Base-by-base conservation (phyloP, 2,888 invertebrate species). In the Crepidodera aurea region DNA sequence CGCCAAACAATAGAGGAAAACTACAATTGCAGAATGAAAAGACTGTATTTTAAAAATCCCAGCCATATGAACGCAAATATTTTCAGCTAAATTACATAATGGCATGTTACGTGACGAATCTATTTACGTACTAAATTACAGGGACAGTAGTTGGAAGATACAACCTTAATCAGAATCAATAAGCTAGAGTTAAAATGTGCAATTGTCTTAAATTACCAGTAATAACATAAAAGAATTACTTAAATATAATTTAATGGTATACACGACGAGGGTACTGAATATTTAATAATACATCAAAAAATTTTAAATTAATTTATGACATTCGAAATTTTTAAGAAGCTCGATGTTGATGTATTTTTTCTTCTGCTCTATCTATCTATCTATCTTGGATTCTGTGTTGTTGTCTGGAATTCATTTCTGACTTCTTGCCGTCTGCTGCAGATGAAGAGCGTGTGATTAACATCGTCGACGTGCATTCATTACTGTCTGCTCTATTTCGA, bases 21-120 rank as follows among this genome's bases (percentile, higher is more conserved):
- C 63, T 67, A 54, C 64, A 57, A 60, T 63, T 65, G 58, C 42
- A 55, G 32, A 63, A 60, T 55, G 39, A 63, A 66, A 66, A 57
- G 46, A 50, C 64, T 59, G 56, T 65, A 62, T 65, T 67, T 67
- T 65, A 37, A 51, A 51, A 60, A 53, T 55, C 51, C 57, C 62
- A 62, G 50, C 56, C 48, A 50, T 34, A 60, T 61, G 51, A 60
- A 61, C 60, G 59, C 44, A 59, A 54, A 59, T 40, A 57, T 51
- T 59, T 54, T 59, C 50, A 64, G 48, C 22, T 46, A 60, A 60
- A 64, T 64, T 64, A 64, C 56, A 60, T 54, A 48, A 60, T 60
- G 25, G 50, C 46, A 59, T 39, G 32, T 51, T 42, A 56, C 51
- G 40, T 56, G 29, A 39, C 42, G 46, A 19, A 39, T 29, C 51